A percentile compares a stretch with the other conserved stretches of the same genome.
Conservation (phyloP, 2,888 invertebrate genomes). For the Chloroclysta siterata region DNA sequence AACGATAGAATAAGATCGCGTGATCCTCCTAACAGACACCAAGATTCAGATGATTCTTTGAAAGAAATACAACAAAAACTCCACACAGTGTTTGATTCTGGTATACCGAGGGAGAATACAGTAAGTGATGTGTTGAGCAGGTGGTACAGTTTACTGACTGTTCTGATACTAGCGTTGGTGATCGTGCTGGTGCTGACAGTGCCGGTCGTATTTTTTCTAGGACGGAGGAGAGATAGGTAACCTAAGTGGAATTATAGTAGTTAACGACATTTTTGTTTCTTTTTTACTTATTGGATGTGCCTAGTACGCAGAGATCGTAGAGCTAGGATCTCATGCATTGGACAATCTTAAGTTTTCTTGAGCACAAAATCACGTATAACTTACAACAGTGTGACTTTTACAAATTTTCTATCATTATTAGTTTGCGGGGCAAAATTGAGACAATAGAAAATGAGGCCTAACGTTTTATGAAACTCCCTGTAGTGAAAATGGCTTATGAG, state of each 20-base stretch:
- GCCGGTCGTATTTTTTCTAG: conserved; percentile 48
- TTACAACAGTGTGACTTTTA: too few species aligned
- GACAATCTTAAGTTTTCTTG: background rate
- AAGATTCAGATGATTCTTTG: conserved; percentile 9
- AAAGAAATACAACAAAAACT: conserved; percentile 11
- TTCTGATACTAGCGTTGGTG: conserved; percentile 52
- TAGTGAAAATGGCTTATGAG: too few species aligned
- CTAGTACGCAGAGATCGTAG: background rate
- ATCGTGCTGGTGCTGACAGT: conserved; percentile 51
- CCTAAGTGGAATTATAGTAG: conserved; percentile 52
- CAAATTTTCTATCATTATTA: too few species aligned
- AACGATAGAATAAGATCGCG: background rate
- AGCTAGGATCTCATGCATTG: background rate
- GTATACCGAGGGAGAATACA: background rate
- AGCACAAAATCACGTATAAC: too few species aligned
- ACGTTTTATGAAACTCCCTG: too few species aligned
- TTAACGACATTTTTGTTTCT: conserved; percentile 38
- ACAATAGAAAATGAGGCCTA: too few species aligned
- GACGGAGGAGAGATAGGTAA: conserved; percentile 36
- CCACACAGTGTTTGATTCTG: conserved; percentile 4
- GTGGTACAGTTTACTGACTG: conserved; percentile 52
- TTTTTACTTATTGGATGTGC: conserved; percentile 10
- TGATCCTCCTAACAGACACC: background rate
- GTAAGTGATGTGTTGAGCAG: conserved; percentile 27
- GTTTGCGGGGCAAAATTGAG: too few species aligned